phyloP scores from a whole-genome alignment of 2,113 vertebrate species.

The Leucopsar rothschildi region DNA sequence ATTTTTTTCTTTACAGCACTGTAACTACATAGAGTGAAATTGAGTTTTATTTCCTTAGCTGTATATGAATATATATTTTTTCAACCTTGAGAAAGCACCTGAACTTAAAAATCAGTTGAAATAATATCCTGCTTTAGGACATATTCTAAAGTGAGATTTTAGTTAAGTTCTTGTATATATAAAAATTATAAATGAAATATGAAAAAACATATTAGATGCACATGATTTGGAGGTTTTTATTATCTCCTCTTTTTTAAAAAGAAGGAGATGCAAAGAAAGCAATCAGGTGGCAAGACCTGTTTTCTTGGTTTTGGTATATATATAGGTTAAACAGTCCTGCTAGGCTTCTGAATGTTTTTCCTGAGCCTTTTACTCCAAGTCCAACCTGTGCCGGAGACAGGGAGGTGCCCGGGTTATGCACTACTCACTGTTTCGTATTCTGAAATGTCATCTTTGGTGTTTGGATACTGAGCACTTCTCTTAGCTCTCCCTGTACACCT shows the following conservation, averaged over 20 bases:
- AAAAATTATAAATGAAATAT: not conserved
- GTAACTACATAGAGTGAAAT: conserved; percentile 34
- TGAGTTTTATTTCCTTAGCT: conserved; percentile 42
- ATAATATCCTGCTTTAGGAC: conserved; percentile 11
- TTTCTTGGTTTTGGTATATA: not conserved
- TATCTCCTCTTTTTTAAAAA: not conserved
- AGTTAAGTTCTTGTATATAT: not conserved
- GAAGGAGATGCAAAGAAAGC: not conserved
- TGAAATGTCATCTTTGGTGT: not conserved
- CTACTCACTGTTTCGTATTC: not conserved
- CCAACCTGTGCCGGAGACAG: not conserved
- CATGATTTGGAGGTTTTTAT: not conserved
- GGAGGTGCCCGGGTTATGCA: not conserved
- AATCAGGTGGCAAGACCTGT: not conserved
- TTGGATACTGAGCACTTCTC: conserved; percentile 1
- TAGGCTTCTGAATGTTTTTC: not conserved
- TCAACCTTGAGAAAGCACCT: not conserved
- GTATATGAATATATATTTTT: conserved; percentile 33
- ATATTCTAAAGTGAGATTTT: conserved; percentile 12
- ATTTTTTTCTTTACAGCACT: conserved; percentile 55
- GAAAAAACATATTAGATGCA: not conserved
- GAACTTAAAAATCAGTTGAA: not conserved
- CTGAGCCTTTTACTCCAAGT: conserved; percentile 30
- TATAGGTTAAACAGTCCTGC: not conserved
- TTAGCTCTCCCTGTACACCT: not conserved